phyloP scores from a whole-genome alignment of 2,113 vertebrate species.

The Ammodytes dubius region DNA sequence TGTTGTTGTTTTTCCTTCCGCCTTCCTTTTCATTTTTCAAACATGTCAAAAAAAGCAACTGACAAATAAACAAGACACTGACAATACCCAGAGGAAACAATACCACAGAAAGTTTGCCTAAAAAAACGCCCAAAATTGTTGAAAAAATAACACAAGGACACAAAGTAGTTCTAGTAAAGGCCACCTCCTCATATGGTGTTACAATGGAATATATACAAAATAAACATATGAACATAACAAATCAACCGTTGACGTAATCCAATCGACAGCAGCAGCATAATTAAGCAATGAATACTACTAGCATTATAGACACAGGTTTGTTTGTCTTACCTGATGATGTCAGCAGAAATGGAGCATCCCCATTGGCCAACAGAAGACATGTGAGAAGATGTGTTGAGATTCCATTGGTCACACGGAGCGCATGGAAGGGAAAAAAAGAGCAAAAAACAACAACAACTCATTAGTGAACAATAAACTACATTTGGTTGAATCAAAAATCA shows the following conservation, averaged over 20 bases:
- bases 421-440: not conserved
- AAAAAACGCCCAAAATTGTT: not conserved
- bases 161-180: not conserved
- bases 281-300: not conserved
- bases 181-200: not conserved
- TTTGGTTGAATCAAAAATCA: not conserved
- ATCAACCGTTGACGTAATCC: not conserved
- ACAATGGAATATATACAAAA: not conserved
- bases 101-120: not conserved
- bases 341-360: slow-evolving; percentile 3
- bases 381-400: not conserved
- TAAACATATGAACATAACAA: not conserved
- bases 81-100: not conserved
- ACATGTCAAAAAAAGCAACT: not conserved
- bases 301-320: not conserved
- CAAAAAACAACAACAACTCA: not conserved
- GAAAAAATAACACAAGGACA: not conserved
- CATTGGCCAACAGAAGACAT: slow-evolving; percentile 10
- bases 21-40: not conserved
- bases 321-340: slow-evolving; percentile 67
- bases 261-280: not conserved
- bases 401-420: slow-evolving; percentile 8
- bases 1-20: not conserved
- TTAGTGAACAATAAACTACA: slow-evolving; percentile 6
- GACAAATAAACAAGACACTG: not conserved